These are phyloP conservation scores for Phoenoteleia sp. DNA, from an alignment of 2,888 invertebrate genomes.

Conservation along the genomic window DNA sequence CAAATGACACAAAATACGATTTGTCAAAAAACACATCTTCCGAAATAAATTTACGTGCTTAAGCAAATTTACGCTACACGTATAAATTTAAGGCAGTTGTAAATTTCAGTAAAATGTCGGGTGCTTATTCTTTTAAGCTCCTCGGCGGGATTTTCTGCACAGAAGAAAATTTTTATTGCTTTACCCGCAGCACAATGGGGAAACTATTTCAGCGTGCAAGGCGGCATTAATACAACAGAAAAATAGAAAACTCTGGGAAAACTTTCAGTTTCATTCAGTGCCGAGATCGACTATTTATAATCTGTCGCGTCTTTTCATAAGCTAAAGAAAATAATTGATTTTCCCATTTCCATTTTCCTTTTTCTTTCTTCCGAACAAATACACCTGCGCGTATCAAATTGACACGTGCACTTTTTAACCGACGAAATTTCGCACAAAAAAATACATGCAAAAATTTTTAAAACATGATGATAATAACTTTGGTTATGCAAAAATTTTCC, in stretches of 20 bases:
- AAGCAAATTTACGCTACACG: constrained; percentile 7
- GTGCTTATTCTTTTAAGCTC: constrained; percentile 8
- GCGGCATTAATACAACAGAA: constrained; percentile 34
- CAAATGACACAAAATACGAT: not conserved
- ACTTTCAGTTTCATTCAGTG: constrained; percentile 41
- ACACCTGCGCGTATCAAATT: not conserved
- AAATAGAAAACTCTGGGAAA: constrained; percentile 37
- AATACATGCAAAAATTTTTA: too few species aligned
- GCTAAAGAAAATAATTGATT: not conserved
- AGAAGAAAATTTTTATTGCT: constrained; percentile 46
- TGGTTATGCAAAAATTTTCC: too few species aligned
- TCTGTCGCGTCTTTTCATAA: not conserved
- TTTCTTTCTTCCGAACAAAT: not conserved
- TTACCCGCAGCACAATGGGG: constrained; percentile 23
- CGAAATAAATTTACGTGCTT: not conserved
- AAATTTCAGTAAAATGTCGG: constrained; percentile 16
- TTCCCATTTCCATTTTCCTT: not conserved
- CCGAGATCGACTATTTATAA: constrained; percentile 23
- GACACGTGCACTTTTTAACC: not conserved
- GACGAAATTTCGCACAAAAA: too few species aligned
- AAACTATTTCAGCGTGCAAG: constrained; percentile 17
- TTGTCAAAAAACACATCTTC: not conserved
- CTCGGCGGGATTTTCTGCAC: constrained; percentile 26
- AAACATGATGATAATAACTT: too few species aligned
- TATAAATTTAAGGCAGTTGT: constrained; percentile 29